Conservation (phyloP, 1,140 invertebrate species). For the Caenorhabditis latens region DNA sequence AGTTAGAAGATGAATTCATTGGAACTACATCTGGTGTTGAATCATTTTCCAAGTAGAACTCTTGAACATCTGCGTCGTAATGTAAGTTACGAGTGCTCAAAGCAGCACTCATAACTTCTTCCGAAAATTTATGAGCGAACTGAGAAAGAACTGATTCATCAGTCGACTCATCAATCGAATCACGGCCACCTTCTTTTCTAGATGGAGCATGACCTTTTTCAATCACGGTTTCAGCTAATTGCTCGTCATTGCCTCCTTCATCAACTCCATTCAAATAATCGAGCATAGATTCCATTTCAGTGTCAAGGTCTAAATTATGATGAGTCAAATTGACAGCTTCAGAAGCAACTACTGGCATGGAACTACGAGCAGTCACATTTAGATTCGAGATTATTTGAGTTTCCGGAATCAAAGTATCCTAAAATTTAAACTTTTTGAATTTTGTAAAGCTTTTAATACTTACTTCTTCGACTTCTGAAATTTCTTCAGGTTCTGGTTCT, state of each 20-base stretch:
- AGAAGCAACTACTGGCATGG: no score
- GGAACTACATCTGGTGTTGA: neutral
- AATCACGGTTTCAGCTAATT: neutral
- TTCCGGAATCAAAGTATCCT: conserved; percentile 18
- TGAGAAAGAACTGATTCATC: neutral
- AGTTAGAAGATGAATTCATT: neutral
- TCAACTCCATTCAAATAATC: neutral
- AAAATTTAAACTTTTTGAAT: neutral
- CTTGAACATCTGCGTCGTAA: conserved; percentile 19
- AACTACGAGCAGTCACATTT: neutral
- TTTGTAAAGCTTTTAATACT: neutral
- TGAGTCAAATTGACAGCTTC: no score
- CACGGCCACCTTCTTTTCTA: neutral
- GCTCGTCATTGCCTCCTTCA: neutral
- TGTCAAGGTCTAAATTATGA: neutral
- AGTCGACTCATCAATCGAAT: neutral
- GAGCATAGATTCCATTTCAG: conserved; percentile 33
- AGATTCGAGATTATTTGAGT: conserved; percentile 31
- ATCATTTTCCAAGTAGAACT: conserved; percentile 5
- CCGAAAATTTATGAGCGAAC: neutral
- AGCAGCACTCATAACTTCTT: neutral
- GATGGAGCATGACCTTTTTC: neutral
- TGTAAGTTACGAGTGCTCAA: neutral
- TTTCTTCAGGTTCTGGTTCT: neutral
- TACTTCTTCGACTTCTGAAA: conserved; percentile 12